A percentile compares a stretch with the other conserved stretches of the same genome.
These are phyloP conservation scores for Agonopterix arenella DNA, from an alignment of 2,888 invertebrate species.

Conservation along the genomic window DNA sequence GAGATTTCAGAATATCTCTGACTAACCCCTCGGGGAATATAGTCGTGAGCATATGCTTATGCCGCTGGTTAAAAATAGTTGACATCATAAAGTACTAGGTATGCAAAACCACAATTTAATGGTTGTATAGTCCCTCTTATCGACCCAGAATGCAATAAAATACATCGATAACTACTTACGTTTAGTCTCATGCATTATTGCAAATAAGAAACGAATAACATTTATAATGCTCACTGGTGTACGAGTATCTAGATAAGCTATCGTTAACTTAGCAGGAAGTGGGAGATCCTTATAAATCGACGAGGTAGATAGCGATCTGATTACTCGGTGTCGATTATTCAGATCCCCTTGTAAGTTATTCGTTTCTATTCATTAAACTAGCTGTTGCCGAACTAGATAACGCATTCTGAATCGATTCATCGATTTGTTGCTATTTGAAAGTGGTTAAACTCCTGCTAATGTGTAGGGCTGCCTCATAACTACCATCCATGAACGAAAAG, in stretches of 20 bases:
- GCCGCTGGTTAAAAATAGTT: too few species aligned
- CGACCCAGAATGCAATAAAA: too few species aligned
- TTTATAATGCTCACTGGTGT: constrained; percentile 14
- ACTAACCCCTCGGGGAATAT: too few species aligned
- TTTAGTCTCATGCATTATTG: too few species aligned
- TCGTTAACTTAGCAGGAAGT: constrained; percentile 39
- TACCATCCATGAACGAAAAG: too few species aligned
- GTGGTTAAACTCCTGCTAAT: constrained; percentile 37
- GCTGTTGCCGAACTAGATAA: constrained; percentile 53
- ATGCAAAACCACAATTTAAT: too few species aligned
- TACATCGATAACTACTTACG: too few species aligned
- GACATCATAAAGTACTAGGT: too few species aligned
- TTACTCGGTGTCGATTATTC: constrained; percentile 71
- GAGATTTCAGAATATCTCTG: too few species aligned
- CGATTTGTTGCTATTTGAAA: constrained; percentile 48
- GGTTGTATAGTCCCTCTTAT: too few species aligned
- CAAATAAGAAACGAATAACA: constrained; percentile 7
- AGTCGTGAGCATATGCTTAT: too few species aligned
- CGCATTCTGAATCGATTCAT: constrained; percentile 58
- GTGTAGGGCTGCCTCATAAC: constrained; percentile 29
- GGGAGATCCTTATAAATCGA: constrained; percentile 67
- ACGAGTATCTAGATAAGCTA: constrained; percentile 14
- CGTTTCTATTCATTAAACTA: constrained; percentile 69
- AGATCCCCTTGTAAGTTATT: constrained; percentile 67
- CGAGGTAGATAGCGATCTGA: constrained; percentile 63